Evolutionary conservation across 2,888 invertebrate genomes (phyloP).

Genomic region (Erpobdella octoculata): DNA sequence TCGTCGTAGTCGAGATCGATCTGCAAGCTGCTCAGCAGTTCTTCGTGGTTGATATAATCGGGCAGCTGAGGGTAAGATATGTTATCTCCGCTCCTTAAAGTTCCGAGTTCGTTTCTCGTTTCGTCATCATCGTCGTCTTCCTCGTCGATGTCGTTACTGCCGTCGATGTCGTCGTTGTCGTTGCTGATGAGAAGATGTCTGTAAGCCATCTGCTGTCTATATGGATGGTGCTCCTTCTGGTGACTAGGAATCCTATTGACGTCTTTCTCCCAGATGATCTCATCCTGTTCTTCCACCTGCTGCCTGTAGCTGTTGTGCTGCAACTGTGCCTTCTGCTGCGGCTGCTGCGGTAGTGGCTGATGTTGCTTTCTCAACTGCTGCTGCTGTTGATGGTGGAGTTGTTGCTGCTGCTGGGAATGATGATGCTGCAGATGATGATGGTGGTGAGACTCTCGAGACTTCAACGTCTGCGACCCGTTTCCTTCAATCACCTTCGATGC

Average conservation of each 20-base stretch:
- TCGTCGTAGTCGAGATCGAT: slow-evolving; percentile 24
- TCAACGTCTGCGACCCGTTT: slow-evolving; percentile 11
- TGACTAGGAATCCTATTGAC: not conserved
- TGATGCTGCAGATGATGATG: not conserved
- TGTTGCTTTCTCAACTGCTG: not conserved
- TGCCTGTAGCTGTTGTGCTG: not conserved
- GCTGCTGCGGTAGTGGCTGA: not conserved
- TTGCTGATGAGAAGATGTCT: not conserved
- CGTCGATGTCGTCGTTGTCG: not conserved
- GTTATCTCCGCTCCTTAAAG: slow-evolving; percentile 11
- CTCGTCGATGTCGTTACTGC: not conserved
- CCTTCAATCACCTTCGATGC: not conserved
- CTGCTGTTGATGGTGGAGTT: slow-evolving; percentile 11
- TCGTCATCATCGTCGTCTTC: slow-evolving; percentile 15
- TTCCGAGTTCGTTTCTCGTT: not conserved
- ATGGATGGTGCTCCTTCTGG: not conserved
- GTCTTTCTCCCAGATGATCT: slow-evolving; percentile 10
- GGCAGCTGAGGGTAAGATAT: slow-evolving; percentile 16
- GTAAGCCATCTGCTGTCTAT: not conserved
- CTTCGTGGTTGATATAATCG: slow-evolving; percentile 26
- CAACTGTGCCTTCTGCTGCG: not conserved
- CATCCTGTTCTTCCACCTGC: not conserved
- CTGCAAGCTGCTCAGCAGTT: slow-evolving; percentile 12
- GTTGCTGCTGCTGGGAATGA: slow-evolving; percentile 9
- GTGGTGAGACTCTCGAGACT: slow-evolving; percentile 16